Evolutionary conservation across 2,113 vertebrate species (phyloP).

Genomic region (Plestiodon gilberti): DNA sequence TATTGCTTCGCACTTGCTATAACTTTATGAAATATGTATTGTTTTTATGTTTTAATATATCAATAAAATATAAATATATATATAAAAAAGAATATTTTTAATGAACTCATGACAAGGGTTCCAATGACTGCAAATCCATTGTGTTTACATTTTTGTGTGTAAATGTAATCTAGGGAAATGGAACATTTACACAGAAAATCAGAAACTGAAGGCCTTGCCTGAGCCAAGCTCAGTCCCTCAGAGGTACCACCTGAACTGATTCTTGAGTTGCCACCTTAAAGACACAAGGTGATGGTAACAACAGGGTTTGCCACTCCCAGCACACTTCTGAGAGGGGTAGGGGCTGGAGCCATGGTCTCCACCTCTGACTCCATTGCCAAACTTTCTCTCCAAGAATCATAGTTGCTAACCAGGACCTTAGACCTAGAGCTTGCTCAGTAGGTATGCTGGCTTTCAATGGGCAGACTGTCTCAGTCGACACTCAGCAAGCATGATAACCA

Average conservation of each 20-base stretch:
- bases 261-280: not conserved
- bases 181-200: no score
- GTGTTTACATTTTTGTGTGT: no score
- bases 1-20: no score
- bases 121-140: no score
- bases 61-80: no score
- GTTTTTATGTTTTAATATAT: no score
- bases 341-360: not conserved
- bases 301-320: not conserved
- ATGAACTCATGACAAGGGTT: not conserved
- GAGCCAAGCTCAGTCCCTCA: not conserved
- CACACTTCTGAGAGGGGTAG: not conserved
- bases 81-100: not conserved
- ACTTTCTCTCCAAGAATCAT: not conserved
- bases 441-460: not conserved
- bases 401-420: not conserved
- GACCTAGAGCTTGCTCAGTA: not conserved
- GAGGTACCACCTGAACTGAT: not conserved
- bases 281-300: not conserved
- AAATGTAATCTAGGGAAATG: no score
- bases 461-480: not conserved
- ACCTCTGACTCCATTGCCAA: not conserved
- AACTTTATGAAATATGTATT: no score
- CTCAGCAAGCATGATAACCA: not conserved
- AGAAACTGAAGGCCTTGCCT: no score